Percentiles rank a stretch among this genome's conserved stretches.
phyloP scores from a whole-genome alignment of 2,113 vertebrate genomes.

The Embiotoca jacksoni region DNA sequence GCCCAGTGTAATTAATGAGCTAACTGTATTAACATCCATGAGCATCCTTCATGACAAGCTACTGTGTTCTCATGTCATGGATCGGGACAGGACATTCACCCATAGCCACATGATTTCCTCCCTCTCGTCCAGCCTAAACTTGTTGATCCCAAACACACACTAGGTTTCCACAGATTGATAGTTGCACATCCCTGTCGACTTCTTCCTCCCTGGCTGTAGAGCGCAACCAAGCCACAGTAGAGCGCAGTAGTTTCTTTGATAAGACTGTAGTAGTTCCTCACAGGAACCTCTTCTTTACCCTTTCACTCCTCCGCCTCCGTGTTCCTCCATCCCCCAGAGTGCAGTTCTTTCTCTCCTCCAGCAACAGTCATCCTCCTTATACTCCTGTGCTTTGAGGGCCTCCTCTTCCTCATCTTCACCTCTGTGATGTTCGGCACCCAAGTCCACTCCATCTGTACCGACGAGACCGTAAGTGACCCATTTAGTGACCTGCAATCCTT shows the following conservation, averaged over 20 bases:
- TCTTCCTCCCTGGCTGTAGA: slow-evolving; percentile 1
- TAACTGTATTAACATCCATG: too few species aligned
- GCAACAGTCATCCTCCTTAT: slow-evolving; percentile 98
- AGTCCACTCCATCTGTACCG: slow-evolving; percentile 99
- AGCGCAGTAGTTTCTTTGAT: background rate
- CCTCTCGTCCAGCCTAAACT: background rate
- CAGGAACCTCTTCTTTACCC: slow-evolving; percentile 48
- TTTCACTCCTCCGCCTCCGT: slow-evolving; percentile 47
- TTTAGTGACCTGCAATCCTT: slow-evolving; percentile 12
- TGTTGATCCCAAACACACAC: background rate
- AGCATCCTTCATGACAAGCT: too few species aligned
- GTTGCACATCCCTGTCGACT: background rate
- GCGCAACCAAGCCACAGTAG: background rate
- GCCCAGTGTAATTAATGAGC: too few species aligned
- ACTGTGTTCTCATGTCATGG: too few species aligned
- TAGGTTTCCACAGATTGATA: background rate
- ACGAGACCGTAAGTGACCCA: slow-evolving; percentile 93
- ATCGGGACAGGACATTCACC: too few species aligned
- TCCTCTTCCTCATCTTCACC: slow-evolving; percentile 99
- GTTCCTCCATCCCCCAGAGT: slow-evolving; percentile 87
- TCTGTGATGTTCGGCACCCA: slow-evolving; percentile 99
- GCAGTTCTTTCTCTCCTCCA: slow-evolving; percentile 97
- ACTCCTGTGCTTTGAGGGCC: slow-evolving; percentile 96
- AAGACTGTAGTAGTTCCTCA: slow-evolving; percentile 26
- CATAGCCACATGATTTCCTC: background rate